Conservation (phyloP, 2,888 invertebrate genomes). For the Eilema griseolum region DNA sequence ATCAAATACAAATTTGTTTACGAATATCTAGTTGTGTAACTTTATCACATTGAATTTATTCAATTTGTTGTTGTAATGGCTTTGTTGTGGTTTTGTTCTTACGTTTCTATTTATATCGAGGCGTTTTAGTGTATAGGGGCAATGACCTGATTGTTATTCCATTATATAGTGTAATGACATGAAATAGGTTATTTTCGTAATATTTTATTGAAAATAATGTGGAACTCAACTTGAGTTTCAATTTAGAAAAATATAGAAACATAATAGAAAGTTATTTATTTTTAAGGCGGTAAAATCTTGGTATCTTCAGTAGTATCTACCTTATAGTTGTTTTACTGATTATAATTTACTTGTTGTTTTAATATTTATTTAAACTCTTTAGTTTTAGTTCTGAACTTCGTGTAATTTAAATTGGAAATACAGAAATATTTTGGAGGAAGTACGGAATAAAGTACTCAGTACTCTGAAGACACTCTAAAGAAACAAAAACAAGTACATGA, state of each 20-base stretch:
- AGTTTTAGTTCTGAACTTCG: no score
- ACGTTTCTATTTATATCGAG: slow-evolving; percentile 1
- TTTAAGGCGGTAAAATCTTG: no score
- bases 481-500: background rate
- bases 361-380: no score
- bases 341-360: background rate
- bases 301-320: no score
- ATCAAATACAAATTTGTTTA: slow-evolving; percentile 71
- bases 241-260: no score
- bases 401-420: background rate
- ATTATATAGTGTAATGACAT: background rate
- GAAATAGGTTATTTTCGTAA: background rate
- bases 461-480: background rate
- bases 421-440: background rate
- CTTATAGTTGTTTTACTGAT: background rate
- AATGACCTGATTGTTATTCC: background rate
- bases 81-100: slow-evolving; percentile 9
- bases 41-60: slow-evolving; percentile 28
- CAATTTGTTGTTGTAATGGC: slow-evolving; percentile 22
- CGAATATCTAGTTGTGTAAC: slow-evolving; percentile 56
- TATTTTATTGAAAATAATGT: background rate
- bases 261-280: no score
- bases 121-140: background rate
- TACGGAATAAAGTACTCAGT: background rate
- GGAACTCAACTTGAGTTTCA: background rate